Conservation (phyloP, 2,888 invertebrate genomes). For the Yponomeuta cagnagella region DNA sequence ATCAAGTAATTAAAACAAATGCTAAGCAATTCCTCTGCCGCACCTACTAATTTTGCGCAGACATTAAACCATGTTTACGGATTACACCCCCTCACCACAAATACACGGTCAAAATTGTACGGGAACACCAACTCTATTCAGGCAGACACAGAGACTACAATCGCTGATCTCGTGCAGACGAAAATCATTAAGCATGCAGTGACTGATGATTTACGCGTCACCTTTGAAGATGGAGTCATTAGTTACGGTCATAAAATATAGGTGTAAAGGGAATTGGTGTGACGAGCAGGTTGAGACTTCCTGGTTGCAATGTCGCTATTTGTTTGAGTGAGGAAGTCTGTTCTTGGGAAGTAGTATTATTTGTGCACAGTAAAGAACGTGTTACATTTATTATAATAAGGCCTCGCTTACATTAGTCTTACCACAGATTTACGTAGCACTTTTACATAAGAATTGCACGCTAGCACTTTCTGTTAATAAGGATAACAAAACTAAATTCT, state of each 20-base stretch:
- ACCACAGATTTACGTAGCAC: too few species aligned
- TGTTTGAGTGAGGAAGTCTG: background rate
- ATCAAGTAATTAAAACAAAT: too few species aligned
- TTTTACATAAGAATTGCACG: too few species aligned
- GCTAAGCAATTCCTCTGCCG: background rate
- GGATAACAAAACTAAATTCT: too few species aligned
- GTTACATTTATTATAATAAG: too few species aligned
- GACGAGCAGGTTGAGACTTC: background rate
- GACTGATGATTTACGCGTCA: background rate
- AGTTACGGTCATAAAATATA: slow-evolving; percentile 5
- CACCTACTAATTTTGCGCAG: background rate
- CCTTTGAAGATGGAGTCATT: slow-evolving; percentile 4
- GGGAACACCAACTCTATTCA: background rate
- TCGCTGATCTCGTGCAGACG: background rate
- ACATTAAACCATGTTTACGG: background rate
- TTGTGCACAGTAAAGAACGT: background rate
- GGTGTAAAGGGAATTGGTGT: slow-evolving; percentile 4
- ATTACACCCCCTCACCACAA: background rate
- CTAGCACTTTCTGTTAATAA: too few species aligned
- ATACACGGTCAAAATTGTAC: background rate
- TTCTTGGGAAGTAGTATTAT: background rate
- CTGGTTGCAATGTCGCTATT: background rate
- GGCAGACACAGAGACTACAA: background rate
- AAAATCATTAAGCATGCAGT: background rate
- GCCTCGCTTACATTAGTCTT: too few species aligned